Base-by-base conservation (phyloP, 2,797 vertebrate species). In the Acridotheres tristis region DNA sequence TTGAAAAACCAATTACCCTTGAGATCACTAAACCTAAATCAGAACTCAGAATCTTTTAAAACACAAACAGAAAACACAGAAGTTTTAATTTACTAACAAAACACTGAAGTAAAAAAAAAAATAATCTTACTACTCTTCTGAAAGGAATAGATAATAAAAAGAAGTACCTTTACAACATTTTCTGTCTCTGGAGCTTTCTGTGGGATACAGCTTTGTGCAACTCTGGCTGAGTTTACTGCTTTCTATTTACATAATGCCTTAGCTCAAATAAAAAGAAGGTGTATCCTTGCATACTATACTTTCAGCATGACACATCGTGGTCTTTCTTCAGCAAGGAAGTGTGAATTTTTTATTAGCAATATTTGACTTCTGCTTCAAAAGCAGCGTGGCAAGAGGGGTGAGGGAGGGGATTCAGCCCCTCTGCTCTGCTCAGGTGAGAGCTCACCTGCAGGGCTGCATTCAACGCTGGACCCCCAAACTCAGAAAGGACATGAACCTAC, bases 101-200 rank as follows among this genome's bases (percentile, higher is more conserved):
- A 80, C 10, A 45, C 3, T 13, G 29, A 62, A 80, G 9, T 36
- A 36, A 4, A 8, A 23, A 19, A 19, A 47, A 26, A 32, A 45
- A 30, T 10, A 26, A 13, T 7, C 26, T 22, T 27, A 34, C 5
- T 21, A 71, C 38, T 48, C 61, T 77, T 87, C 32, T 50, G 74
- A 82, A 50, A 89, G 27, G 36, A 90, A 54, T 9, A 53, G 25
- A 32, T 54, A 34, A 48, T 17, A 57, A 51, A 36, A 55, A 50
- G 3, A 67, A 57, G 9, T 96, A 97, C 94, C 96, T 97, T 42
- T 95, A 91, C n/a, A 69, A 25, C 5, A 13, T 53, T 58, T 67
- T 85, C 75, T 67, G 45, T 30, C 34, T 67, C 75, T 63, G 75
- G 29, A 92, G 57, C 57, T 76, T 83, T 38, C 45, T 68, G 6